These are phyloP conservation scores for Paramisgurnus dabryanus DNA, from an alignment of 2,113 vertebrate species.

Conservation along the genomic window DNA sequence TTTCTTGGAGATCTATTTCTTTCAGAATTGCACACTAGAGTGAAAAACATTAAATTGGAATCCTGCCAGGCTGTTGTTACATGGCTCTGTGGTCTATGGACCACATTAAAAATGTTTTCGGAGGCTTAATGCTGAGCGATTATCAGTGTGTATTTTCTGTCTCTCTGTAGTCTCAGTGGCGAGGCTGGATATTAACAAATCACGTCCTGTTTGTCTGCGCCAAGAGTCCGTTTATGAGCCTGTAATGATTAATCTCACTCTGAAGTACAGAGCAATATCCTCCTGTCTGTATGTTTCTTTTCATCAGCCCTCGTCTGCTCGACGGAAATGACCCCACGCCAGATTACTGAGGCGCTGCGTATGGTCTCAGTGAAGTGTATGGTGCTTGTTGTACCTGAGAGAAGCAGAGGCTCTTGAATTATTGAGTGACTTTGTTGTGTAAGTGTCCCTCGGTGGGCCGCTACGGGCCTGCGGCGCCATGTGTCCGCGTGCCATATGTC, in stretches of 20 bases:
- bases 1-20: conserved; percentile 13
- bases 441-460: conserved; percentile 47
- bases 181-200: conserved; percentile 37
- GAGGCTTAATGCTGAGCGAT: conserved; percentile 6
- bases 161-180: background rate
- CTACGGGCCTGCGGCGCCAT: conserved; percentile 39
- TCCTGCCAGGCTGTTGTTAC: conserved; percentile 28
- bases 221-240: conserved; percentile 11
- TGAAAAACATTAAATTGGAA: conserved; percentile 15
- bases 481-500: conserved; percentile 53
- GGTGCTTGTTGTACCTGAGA: conserved; percentile 37
- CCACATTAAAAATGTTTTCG: conserved; percentile 20
- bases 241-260: conserved; percentile 29
- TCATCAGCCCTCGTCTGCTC: conserved; percentile 4
- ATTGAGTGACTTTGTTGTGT: conserved; percentile 53
- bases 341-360: background rate
- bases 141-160: background rate
- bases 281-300: conserved; percentile 24
- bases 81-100: conserved; percentile 9
- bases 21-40: background rate
- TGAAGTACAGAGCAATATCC: conserved; percentile 25
- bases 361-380: conserved; percentile 28
- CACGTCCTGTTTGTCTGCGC: conserved; percentile 32
- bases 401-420: conserved; percentile 39
- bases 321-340: conserved; percentile 16